phyloP scores from a whole-genome alignment of 2,797 vertebrate genomes.

The Pitangus sulphuratus region DNA sequence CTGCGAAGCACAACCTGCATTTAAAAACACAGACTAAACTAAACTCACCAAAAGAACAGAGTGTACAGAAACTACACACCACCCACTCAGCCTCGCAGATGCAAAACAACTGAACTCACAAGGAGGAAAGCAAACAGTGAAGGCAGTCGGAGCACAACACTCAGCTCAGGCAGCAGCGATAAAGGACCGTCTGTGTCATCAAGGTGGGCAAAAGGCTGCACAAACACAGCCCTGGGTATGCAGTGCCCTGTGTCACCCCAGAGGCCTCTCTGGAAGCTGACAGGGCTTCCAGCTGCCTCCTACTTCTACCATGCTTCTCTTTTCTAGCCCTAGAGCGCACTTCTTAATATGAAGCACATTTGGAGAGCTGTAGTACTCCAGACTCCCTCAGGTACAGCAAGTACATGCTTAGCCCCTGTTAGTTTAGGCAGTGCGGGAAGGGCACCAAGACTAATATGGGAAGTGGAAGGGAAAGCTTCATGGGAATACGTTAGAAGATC shows the following conservation, averaged over 20 bases:
- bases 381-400: fast-evolving
- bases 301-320: not conserved
- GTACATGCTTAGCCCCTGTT: not conserved
- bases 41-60: conserved; percentile 17
- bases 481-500: fast-evolving
- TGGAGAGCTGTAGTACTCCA: not conserved
- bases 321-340: not conserved
- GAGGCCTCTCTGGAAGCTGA: not conserved
- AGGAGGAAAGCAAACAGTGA: not conserved
- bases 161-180: not conserved
- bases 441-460: not conserved
- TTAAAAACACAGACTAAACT: conserved; percentile 10
- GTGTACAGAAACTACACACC: not conserved
- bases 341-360: not conserved
- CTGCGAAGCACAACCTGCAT: not conserved
- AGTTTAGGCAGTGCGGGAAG: not conserved
- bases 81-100: conserved; percentile 19
- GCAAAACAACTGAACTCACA: conserved; percentile 13
- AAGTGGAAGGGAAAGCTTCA: not conserved
- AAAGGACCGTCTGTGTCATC: fast-evolving
- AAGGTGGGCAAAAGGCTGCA: not conserved
- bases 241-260: fast-evolving
- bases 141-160: not conserved
- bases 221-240: not conserved
- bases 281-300: not conserved